phyloP scores from a whole-genome alignment of 1,140 invertebrate species.

The Steinernema khuongi region DNA sequence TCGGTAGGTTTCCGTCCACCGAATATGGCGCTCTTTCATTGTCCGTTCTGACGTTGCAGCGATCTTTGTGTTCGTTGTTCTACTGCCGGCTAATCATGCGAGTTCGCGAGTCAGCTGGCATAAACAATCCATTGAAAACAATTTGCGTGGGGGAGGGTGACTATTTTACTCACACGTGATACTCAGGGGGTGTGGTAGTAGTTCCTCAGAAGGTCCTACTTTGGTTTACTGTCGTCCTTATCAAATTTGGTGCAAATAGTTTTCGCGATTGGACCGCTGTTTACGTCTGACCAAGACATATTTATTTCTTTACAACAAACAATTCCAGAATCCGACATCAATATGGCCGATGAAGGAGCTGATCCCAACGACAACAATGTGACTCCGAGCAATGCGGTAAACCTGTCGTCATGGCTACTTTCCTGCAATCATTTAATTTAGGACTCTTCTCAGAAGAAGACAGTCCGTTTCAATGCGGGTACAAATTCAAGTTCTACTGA shows the following conservation, averaged over 20 bases:
- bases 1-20: not conserved
- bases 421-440: not conserved
- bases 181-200: not conserved
- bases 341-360: not conserved
- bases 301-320: not conserved
- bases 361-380: not conserved
- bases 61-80: not conserved
- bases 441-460: not conserved
- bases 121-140: not conserved
- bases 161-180: not conserved
- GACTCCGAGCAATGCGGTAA: conserved; percentile 1
- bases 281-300: not conserved
- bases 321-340: not conserved
- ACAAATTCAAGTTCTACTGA: not conserved
- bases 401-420: not conserved
- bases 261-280: not conserved
- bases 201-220: not conserved
- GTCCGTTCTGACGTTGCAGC: not conserved
- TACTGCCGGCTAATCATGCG: not conserved
- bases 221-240: not conserved
- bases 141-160: not conserved
- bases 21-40: not conserved
- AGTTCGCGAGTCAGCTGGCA: not conserved
- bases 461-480: conserved; percentile 2
- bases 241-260: not conserved